Evolutionary conservation across 1,140 invertebrate species (phyloP), one percentile per base, ranked within the genome.

Genomic region (Anastatus disparis): DNA sequence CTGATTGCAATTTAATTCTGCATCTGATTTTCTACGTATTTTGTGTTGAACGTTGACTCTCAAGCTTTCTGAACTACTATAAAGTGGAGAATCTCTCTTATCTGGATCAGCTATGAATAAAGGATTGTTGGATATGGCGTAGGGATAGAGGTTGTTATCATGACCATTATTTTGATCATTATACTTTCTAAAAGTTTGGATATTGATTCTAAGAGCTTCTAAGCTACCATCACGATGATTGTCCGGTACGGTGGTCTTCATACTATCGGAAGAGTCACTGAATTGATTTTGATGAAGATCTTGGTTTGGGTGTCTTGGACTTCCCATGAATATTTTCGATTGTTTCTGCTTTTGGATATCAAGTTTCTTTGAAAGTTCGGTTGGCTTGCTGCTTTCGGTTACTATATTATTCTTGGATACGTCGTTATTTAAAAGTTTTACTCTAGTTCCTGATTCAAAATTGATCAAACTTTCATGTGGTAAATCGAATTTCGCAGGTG

Each of bases 71-170:
- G 81, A 82, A 3, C 81, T 80, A 31, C 79, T 81, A 29, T 81
- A 78, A 17, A 82, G 74, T 0, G 80, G 76, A 0, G 80, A 82
- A 22, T 84, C 79, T 7, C 82, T 78, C 10, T 80, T 81, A 2
- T 62, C 80, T 75, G 0, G 76, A 1, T 84, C 83, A 0, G 79
- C 74, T 1, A 79, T 77, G 53, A 85, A 85, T 3, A 86, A 20
- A 0, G 84, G 83, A 72, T 86, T 85, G 20, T 78, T 85, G 0
- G 83, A 84, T 73, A 85, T 85, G 0, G 83, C 78, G 24, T 79
- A 85, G 0, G 84, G 83, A 53, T 78, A 84, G 42, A 77, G n/a
- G n/a, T 53, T 48, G 8, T 24, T 15, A 9, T 46, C 27, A 10
- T 65, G 35, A 15, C 58, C 48, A 15, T 58, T 58, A 17, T 79